Evolutionary conservation across 2,888 invertebrate genomes (phyloP), one percentile per base, ranked within the genome.

Genomic region (Schizaphis graminum): DNA sequence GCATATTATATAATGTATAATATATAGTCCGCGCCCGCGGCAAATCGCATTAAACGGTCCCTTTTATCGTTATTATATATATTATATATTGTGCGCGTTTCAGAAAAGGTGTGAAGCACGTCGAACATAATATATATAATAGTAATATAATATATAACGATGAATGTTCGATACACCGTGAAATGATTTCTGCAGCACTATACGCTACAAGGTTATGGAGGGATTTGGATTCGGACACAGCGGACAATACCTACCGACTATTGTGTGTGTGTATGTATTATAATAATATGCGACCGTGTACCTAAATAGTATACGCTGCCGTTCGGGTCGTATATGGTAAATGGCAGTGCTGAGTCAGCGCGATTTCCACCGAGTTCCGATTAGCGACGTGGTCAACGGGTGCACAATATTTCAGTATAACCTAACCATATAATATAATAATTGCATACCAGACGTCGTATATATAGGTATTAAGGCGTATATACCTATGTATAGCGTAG

Each of bases 41-140:
- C 89, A 57, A 89, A 93, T 93, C 89, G 89, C 93, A 93, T 89
- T 93, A 93, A 93, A 89, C 93, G 93, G 47, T 89, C 93, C 89
- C 93, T 93, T 85, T 92, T 86, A 44, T 26, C 24, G 84, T 84
- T 56, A 56, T 84, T 26, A 61, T 61, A 87, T 86, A 28, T 49
- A 49, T 41, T 41, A 41, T 28, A 16, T 56, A 67, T 47, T 89
- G 93, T 77, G 21, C 56, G 44, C 10, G 57, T 49, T 85, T 87
- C 49, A 26, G 85, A 77, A 93, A 93, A 93, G 93, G 93, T 93
- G 93, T 49, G 89, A 93, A 93, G 85, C 77, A 56, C 77, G 44
- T 47, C 41, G 3, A 3, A n/a, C 86, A n/a, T 77, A 41, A 47
- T 57, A 13, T 89, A 56, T 56, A 53, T 53, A 53, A 53, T 53